A percentile compares a stretch with the other conserved stretches of the same genome.
Conservation (phyloP, 2,888 invertebrate species). For the Agrotis segetum region DNA sequence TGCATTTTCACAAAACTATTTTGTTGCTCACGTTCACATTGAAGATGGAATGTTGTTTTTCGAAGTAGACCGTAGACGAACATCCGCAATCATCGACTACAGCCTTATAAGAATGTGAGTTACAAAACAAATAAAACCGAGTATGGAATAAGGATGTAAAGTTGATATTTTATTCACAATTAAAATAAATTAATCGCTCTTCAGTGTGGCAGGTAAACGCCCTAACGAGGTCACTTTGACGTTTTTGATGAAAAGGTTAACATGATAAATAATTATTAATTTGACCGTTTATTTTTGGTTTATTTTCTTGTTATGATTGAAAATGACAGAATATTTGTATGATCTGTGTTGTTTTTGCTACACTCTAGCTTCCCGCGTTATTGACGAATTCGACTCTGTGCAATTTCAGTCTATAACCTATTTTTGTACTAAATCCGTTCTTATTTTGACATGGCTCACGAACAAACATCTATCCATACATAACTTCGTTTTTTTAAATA, state of each 20-base stretch:
- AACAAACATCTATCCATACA: no score
- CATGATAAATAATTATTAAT: constrained; percentile 4
- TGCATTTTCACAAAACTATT: constrained; percentile 7
- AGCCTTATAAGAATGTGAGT: constrained; percentile 25
- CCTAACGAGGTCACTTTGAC: constrained; percentile 57
- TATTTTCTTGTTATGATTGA: constrained; percentile 20
- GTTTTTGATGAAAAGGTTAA: constrained; percentile 45
- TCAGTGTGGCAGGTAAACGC: constrained; percentile 53
- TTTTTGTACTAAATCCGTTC: no score
- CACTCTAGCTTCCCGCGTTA: no score
- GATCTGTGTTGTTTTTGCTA: neutral
- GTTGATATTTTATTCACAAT: constrained; percentile 38
- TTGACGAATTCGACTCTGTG: no score
- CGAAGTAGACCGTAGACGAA: constrained; percentile 37
- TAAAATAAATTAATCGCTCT: constrained; percentile 30
- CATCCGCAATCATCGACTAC: constrained; percentile 49
- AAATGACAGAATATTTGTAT: constrained; percentile 3
- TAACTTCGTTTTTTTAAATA: no score
- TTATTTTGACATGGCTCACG: no score
- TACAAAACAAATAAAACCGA: constrained; percentile 42
- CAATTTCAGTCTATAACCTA: no score
- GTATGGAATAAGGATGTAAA: constrained; percentile 47
- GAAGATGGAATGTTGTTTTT: constrained; percentile 54
- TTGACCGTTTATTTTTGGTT: constrained; percentile 23
- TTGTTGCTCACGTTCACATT: constrained; percentile 1